A percentile compares a stretch with the other conserved stretches of the same genome.
These are phyloP conservation scores for Drosophila rufa DNA, from an alignment of 1,140 invertebrate species.

Conservation along the genomic window DNA sequence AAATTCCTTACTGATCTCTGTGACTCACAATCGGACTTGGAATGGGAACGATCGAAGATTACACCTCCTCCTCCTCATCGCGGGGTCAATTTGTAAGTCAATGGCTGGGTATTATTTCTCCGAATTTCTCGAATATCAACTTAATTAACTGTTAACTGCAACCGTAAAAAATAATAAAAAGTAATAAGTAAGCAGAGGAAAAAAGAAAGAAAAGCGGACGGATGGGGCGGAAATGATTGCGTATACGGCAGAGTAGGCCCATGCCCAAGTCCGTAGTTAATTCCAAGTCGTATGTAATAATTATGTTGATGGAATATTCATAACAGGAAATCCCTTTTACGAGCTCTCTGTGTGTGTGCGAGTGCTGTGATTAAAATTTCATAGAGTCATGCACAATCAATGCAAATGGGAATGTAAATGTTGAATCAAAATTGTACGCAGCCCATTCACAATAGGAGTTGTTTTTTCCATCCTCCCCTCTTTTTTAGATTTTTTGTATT, in stretches of 20 bases:
- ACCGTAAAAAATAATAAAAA: constrained; percentile 51
- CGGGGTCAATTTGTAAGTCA: constrained; percentile 67
- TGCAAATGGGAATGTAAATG: constrained; percentile 80
- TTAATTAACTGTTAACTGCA: constrained; percentile 76
- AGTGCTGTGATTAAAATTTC: constrained; percentile 63
- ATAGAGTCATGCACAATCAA: constrained; percentile 81
- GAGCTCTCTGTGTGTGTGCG: constrained; percentile 18
- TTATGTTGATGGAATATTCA: constrained; percentile 72
- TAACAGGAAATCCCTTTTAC: constrained; percentile 75
- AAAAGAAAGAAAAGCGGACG: constrained; percentile 25
- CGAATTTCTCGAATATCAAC: constrained; percentile 72
- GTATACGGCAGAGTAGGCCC: constrained; percentile 35
- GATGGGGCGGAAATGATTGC: constrained; percentile 65
- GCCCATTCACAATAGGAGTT: constrained; percentile 56
- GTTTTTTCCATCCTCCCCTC: constrained; percentile 7
- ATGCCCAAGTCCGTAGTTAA: constrained; percentile 42
- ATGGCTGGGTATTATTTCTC: constrained; percentile 52
- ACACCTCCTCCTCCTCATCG: constrained; percentile 14
- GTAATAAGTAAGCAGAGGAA: neutral
- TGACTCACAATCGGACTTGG: constrained; percentile 33
- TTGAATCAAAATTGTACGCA: constrained; percentile 62
- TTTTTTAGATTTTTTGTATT: constrained; percentile 7
- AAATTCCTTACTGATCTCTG: constrained; percentile 60
- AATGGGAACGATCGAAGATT: constrained; percentile 37
- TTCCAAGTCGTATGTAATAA: constrained; percentile 63